Evolutionary conservation across 2,113 vertebrate genomes (phyloP).

Genomic region (Ranitomeya variabilis): DNA sequence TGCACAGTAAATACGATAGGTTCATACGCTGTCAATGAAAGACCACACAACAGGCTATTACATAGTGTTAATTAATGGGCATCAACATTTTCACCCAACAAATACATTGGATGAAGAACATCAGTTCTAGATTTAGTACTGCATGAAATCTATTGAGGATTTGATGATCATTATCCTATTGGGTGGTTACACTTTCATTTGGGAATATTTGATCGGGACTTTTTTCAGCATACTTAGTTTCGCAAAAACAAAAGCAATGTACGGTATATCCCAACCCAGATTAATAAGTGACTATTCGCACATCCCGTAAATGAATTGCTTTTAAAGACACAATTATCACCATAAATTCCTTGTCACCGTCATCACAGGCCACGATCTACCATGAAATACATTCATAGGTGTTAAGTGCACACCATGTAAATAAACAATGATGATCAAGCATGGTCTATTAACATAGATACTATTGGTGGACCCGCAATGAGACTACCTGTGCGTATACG

Average conservation of each 20-base stretch:
- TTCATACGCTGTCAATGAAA: background rate
- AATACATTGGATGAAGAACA: background rate
- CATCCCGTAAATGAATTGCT: background rate
- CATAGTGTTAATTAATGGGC: too few relatives aligned
- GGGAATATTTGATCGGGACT: background rate
- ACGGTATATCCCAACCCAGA: background rate
- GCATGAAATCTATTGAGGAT: background rate
- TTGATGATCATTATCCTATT: background rate
- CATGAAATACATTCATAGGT: slow-evolving; percentile 43
- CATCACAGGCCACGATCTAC: slow-evolving; percentile 24
- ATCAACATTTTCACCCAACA: background rate
- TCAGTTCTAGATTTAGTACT: background rate
- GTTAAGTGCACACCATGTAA: slow-evolving; percentile 16
- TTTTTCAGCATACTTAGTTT: background rate
- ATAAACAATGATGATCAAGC: background rate
- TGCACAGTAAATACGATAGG: background rate
- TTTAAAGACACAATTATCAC: background rate
- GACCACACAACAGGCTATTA: too few relatives aligned
- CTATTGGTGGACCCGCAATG: slow-evolving; percentile 2
- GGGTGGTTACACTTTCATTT: background rate
- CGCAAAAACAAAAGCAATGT: background rate
- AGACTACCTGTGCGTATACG: slow-evolving; percentile 23
- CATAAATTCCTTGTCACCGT: slow-evolving; percentile 9
- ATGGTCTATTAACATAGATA: slow-evolving; percentile 12
- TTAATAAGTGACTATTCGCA: background rate